Evolutionary conservation across 2,113 vertebrate species (phyloP).

Genomic region (Ailuropoda melanoleuca): DNA sequence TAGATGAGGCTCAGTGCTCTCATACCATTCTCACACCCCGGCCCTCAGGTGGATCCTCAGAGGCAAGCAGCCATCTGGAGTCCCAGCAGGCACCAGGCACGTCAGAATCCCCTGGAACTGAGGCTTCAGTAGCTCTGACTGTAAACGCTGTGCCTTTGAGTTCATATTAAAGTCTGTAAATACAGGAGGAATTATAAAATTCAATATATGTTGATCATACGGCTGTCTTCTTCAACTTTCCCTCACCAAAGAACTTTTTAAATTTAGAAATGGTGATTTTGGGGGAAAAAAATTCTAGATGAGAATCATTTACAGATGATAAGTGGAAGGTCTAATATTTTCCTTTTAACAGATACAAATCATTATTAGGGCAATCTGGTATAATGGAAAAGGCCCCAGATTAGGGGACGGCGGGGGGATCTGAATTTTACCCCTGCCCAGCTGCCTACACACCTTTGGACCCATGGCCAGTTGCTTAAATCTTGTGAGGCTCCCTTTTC

Average conservation of each 20-base stretch:
- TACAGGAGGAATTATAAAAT: neutral
- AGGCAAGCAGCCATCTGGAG: neutral
- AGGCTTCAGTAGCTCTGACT: neutral
- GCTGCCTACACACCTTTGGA: neutral
- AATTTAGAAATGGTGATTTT: neutral
- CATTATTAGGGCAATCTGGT: neutral
- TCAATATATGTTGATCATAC: neutral
- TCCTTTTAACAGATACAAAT: neutral
- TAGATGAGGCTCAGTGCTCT: neutral
- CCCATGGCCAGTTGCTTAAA: neutral
- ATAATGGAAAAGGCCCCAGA: neutral
- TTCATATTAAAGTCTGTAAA: neutral
- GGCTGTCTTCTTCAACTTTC: neutral
- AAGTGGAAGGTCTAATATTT: neutral
- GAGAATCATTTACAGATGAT: neutral
- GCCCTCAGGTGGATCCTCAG: neutral
- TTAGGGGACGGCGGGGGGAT: accelerated
- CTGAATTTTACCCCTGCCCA: neutral
- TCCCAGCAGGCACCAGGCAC: accelerated
- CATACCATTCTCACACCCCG: neutral
- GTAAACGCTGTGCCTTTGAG: neutral
- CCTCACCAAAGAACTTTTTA: neutral
- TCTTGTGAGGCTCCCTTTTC: neutral
- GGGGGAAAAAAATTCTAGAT: neutral
- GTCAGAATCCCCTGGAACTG: neutral